Evolutionary conservation across 2,113 vertebrate species (phyloP).

Genomic region (Campylomormyrus tamandua): DNA sequence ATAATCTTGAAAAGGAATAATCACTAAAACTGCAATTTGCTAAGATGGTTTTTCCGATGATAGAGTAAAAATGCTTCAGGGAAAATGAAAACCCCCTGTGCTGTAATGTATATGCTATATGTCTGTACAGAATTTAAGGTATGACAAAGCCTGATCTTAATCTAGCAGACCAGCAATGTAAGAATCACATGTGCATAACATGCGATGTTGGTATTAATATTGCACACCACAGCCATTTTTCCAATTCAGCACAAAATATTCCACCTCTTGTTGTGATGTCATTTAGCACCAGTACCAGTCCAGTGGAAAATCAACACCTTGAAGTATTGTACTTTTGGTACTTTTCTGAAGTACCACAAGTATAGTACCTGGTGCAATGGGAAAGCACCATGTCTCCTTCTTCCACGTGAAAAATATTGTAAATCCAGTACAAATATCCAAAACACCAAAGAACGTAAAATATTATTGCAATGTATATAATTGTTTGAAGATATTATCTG

Average conservation of each 20-base stretch:
- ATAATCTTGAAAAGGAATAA: too few species aligned
- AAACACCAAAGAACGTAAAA: neutral
- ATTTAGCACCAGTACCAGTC: neutral
- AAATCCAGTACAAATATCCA: neutral
- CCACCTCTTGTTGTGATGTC: neutral
- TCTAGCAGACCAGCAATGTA: too few species aligned
- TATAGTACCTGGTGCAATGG: neutral
- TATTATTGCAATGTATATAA: neutral
- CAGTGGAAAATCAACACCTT: neutral
- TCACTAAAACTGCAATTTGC: too few species aligned
- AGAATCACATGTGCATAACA: neutral
- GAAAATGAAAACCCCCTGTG: too few species aligned
- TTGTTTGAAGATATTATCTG: neutral
- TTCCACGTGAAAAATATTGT: neutral
- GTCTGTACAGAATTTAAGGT: too few species aligned
- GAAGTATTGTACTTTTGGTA: neutral
- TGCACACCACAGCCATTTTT: neutral
- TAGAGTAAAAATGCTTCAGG: too few species aligned
- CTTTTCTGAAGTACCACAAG: neutral
- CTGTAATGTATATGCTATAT: too few species aligned
- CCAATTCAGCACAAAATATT: neutral
- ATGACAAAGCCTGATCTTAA: too few species aligned
- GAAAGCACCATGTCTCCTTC: neutral
- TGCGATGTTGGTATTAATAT: neutral
- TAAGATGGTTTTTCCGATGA: too few species aligned